These are phyloP conservation scores for Neosalanx taihuensis DNA, from an alignment of 2,797 vertebrate genomes.

Conservation along the genomic window DNA sequence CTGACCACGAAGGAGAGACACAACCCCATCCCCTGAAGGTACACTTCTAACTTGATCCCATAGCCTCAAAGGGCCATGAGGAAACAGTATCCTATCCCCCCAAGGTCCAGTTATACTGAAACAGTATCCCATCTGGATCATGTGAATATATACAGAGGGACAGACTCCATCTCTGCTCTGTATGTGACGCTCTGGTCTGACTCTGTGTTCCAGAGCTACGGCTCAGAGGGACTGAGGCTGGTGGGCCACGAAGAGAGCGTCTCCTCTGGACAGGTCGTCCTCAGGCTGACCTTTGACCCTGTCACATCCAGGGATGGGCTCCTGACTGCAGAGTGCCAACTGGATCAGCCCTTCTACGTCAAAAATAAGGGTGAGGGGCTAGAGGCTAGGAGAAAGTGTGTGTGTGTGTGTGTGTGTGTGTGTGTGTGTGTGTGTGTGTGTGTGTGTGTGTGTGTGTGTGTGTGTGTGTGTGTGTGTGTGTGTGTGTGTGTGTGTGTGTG, in stretches of 20 bases:
- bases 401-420: neutral
- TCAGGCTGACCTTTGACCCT: conserved; percentile 97
- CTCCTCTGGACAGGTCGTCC: conserved; percentile 85
- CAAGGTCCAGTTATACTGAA: neutral
- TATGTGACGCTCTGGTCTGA: neutral
- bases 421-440: conserved; percentile 9
- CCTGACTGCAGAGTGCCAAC: conserved; percentile 84
- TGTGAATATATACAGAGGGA: neutral
- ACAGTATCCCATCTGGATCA: neutral
- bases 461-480: neutral
- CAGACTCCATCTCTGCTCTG: neutral
- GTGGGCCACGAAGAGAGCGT: conserved; percentile 86
- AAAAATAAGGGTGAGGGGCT: conserved; percentile 88
- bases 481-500: conserved; percentile 1
- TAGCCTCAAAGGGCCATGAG: neutral
- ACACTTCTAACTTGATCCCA: neutral
- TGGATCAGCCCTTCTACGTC: conserved; percentile 95
- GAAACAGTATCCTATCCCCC: neutral
- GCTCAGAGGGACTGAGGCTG: conserved; percentile 89
- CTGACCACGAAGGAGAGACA: conserved; percentile 33
- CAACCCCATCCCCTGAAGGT: conserved; percentile 51
- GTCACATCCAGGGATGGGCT: conserved; percentile 81
- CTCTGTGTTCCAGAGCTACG: conserved; percentile 79
- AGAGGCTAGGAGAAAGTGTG: neutral
- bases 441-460: neutral